Evolutionary conservation across 2,888 invertebrate species (phyloP), one percentile per base, ranked within the genome.

Genomic region (Philopedon plagiatum): DNA sequence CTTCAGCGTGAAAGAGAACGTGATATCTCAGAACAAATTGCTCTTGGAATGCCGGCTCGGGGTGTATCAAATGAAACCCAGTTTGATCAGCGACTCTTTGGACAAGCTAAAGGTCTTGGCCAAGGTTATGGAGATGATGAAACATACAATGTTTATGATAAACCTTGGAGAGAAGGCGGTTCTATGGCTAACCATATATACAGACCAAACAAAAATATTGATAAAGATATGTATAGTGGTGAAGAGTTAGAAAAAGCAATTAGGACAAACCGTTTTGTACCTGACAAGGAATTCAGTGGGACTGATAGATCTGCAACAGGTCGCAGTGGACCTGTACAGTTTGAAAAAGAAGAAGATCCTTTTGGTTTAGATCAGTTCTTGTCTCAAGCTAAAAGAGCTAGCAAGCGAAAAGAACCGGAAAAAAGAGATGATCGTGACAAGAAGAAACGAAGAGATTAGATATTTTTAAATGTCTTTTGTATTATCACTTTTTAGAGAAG

Each of bases 311-410:
- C 87, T 18, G 88, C 88, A 51, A 88, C 89, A 37, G 85, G 91
- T 0, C 90, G 97, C n/a, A 90, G 92, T 8, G 98, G 97, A 0
- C 99, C 99, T 0, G 99, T 99, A 21, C 97, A 98, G 86, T 99
- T 99, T 85, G 96, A 97, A 82, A 92, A 92, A 77, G 92, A 92
- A 78, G 91, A 91, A 74, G 99, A 99, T 91, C 97, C 98, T 75
- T 99, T 99, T 86, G 99, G 98, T 84, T 89, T 99, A 81, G 98
- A 98, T 88, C 96, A 97, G 87, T 98, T 99, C 91, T 94, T 99
- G 90, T 95, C 94, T 79, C 96, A 97, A 85, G 98, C 98, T 67
- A 99, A 99, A 84, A 92, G 95, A 73, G 95, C 89, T 18, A 88
- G 88, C 29, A 91, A 92, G 76, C 87, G 91, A 3, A 90, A 90